phyloP scores from a whole-genome alignment of 2,888 invertebrate genomes.

The Margaritifera margaritifera region DNA sequence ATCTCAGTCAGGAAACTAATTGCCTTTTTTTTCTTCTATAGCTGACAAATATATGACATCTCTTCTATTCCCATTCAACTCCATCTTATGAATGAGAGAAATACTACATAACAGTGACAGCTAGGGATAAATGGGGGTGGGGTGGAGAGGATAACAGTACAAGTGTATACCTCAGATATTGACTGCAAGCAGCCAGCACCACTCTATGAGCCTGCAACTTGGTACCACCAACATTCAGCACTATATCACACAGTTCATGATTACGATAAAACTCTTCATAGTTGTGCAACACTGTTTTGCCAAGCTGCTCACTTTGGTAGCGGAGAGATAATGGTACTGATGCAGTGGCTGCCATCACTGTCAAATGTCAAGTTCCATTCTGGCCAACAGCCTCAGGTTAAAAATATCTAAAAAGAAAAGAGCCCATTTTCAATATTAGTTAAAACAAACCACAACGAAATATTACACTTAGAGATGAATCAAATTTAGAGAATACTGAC shows the following conservation, averaged over 20 bases:
- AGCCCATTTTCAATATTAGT: no score
- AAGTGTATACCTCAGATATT: conserved; percentile 77
- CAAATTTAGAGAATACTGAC: no score
- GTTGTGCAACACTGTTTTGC: conserved; percentile 32
- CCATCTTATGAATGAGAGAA: not conserved
- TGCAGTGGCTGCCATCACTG: conserved; percentile 36
- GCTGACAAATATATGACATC: no score
- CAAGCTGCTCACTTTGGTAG: conserved; percentile 47
- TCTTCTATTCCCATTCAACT: not conserved
- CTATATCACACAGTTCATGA: conserved; percentile 79
- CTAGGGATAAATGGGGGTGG: not conserved
- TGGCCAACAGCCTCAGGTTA: no score
- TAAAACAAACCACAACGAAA: no score
- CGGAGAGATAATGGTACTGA: conserved; percentile 42
- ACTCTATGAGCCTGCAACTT: conserved; percentile 78
- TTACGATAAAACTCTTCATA: conserved; percentile 44
- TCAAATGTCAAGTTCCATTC: no score
- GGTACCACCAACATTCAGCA: conserved; percentile 77
- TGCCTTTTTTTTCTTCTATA: no score
- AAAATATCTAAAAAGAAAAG: no score
- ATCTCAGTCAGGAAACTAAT: no score
- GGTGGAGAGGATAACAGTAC: not conserved
- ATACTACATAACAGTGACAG: conserved; percentile 1
- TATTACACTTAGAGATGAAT: no score
- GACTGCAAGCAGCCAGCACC: conserved; percentile 79